A percentile compares a stretch with the other conserved stretches of the same genome.
phyloP scores from a whole-genome alignment of 1,140 invertebrate genomes.

The Scaptomyza pallida region DNA sequence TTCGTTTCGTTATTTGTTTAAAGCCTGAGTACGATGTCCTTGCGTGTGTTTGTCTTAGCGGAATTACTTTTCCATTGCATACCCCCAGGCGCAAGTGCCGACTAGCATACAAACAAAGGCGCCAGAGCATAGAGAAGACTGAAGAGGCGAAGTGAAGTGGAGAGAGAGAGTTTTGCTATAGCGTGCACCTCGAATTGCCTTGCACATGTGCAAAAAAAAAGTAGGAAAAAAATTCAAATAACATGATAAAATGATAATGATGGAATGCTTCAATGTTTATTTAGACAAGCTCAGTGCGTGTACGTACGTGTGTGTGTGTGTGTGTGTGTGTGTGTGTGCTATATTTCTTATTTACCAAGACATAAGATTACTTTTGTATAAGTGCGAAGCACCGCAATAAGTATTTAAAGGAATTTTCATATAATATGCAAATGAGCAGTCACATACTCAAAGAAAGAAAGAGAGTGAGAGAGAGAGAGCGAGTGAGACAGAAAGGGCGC shows the following conservation, averaged over 20 bases:
- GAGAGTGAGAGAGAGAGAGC: not conserved
- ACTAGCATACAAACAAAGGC: conserved; percentile 51
- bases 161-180: not conserved
- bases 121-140: not conserved
- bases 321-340: conserved; percentile 19
- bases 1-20: conserved; percentile 1
- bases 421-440: conserved; percentile 73
- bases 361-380: conserved; percentile 66
- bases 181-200: conserved; percentile 5
- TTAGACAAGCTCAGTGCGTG: conserved; percentile 43
- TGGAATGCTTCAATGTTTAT: conserved; percentile 72
- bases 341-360: conserved; percentile 38
- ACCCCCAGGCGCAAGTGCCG: conserved; percentile 40
- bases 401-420: conserved; percentile 81
- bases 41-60: conserved; percentile 48
- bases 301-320: conserved; percentile 2
- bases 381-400: conserved; percentile 71
- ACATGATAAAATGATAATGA: conserved; percentile 70
- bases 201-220: conserved; percentile 51
- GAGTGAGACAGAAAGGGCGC: not conserved
- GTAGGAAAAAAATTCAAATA: conserved; percentile 81
- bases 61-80: conserved; percentile 49
- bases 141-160: not conserved
- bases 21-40: conserved; percentile 6
- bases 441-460: conserved; percentile 10